These are phyloP conservation scores for Neria commutata DNA, from an alignment of 2,888 invertebrate genomes.

Conservation along the genomic window DNA sequence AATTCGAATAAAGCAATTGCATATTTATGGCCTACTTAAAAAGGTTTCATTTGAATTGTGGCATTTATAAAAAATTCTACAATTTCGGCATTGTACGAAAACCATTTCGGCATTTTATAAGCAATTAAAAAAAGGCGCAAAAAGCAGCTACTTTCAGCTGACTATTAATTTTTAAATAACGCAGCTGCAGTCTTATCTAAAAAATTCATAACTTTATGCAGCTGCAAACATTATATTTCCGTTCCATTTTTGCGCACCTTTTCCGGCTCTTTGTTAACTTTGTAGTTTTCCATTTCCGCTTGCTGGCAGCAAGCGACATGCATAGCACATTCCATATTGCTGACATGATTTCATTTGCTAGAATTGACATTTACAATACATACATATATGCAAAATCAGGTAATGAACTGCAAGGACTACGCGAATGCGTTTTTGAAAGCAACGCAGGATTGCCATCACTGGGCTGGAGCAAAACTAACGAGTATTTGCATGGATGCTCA, in stretches of 20 bases:
- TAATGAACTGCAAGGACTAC: neutral
- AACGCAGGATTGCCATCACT: neutral
- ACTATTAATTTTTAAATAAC: too few species aligned
- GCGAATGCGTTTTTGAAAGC: neutral
- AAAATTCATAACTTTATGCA: neutral
- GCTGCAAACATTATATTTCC: neutral
- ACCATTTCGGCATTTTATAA: too few species aligned
- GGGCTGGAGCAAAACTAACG: too few species aligned
- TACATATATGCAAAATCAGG: neutral
- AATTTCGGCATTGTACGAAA: too few species aligned
- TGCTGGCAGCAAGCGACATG: neutral
- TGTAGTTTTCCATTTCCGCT: neutral
- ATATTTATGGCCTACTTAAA: too few species aligned
- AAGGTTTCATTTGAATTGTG: too few species aligned
- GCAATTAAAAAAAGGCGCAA: too few species aligned
- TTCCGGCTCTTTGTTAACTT: neutral
- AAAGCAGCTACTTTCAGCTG: too few species aligned
- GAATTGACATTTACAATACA: too few species aligned
- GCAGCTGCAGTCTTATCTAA: neutral
- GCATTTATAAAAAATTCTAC: too few species aligned
- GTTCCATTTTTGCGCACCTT: neutral
- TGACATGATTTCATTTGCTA: conserved; percentile 4
- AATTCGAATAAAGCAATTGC: too few species aligned
- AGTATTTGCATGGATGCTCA: too few species aligned
- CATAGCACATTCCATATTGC: neutral